These are phyloP conservation scores for Diloba caeruleocephala DNA, from an alignment of 2,888 invertebrate species.

Conservation along the genomic window DNA sequence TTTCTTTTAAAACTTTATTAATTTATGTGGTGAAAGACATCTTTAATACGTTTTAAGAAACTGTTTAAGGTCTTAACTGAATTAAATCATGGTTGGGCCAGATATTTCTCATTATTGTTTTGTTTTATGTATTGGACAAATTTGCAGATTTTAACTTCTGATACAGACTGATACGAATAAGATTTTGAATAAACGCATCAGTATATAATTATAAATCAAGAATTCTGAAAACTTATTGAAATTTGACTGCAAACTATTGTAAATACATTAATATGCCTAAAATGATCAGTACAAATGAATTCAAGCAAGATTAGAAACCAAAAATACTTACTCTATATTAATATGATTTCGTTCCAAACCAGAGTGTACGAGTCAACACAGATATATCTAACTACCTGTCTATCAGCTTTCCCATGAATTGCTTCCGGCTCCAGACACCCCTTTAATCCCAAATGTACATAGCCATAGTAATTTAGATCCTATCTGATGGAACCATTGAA, in stretches of 20 bases:
- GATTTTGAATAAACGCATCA: too few relatives aligned
- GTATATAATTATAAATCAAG: too few relatives aligned
- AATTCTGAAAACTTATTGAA: too few relatives aligned
- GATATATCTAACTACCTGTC: conserved; percentile 31
- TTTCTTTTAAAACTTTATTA: conserved; percentile 63
- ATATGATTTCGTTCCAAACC: too few relatives aligned
- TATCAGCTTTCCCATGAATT: conserved; percentile 53
- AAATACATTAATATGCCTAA: too few relatives aligned
- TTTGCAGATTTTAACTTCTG: too few relatives aligned
- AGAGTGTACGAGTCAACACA: too few relatives aligned
- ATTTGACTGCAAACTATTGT: too few relatives aligned
- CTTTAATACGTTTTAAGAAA: conserved; percentile 52
- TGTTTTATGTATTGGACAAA: background rate
- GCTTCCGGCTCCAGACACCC: conserved; percentile 83
- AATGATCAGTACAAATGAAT: too few relatives aligned
- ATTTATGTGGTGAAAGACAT: conserved; percentile 56
- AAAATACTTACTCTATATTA: too few relatives aligned
- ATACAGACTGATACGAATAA: too few relatives aligned
- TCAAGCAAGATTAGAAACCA: background rate
- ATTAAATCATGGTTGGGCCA: conserved; percentile 5
- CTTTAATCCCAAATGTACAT: conserved; percentile 85
- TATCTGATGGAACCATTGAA: conserved; percentile 81
- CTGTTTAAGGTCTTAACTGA: conserved; percentile 16
- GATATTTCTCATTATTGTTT: background rate
- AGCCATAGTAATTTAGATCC: conserved; percentile 84